Evolutionary conservation across 2,888 invertebrate species (phyloP).

Genomic region (Norana najaformis): DNA sequence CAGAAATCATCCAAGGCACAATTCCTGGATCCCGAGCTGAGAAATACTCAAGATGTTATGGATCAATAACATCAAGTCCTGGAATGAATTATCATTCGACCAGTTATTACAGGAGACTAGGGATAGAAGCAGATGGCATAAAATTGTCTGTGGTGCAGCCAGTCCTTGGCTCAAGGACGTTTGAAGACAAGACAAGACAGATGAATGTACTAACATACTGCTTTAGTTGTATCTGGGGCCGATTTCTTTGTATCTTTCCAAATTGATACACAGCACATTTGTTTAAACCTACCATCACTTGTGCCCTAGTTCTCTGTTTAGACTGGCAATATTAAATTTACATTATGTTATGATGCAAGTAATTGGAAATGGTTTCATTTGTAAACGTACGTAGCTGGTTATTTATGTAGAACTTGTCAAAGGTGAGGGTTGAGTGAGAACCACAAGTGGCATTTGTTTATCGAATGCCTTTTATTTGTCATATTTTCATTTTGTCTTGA

Average conservation of each 20-base stretch:
- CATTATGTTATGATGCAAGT: no score
- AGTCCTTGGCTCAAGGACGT: no score
- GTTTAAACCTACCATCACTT: not conserved
- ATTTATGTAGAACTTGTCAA: not conserved
- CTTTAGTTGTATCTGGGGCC: not conserved
- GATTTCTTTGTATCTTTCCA: not conserved
- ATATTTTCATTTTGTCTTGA: no score
- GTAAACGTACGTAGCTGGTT: not conserved
- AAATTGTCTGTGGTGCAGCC: no score
- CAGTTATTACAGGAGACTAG: no score
- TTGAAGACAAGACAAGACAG: no score
- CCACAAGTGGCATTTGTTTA: not conserved
- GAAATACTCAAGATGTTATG: no score
- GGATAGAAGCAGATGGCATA: no score
- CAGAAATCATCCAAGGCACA: no score
- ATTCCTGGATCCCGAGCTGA: no score
- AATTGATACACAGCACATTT: not conserved
- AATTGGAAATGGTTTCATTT: not conserved
- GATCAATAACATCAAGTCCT: no score
- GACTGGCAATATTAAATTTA: not conserved
- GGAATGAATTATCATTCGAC: no score
- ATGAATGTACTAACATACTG: not conserved
- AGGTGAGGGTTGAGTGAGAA: not conserved
- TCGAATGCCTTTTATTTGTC: not conserved
- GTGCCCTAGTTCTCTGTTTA: not conserved